These are phyloP conservation scores for Chunga burmeisteri DNA, from an alignment of 2,113 vertebrate genomes.

Conservation along the genomic window DNA sequence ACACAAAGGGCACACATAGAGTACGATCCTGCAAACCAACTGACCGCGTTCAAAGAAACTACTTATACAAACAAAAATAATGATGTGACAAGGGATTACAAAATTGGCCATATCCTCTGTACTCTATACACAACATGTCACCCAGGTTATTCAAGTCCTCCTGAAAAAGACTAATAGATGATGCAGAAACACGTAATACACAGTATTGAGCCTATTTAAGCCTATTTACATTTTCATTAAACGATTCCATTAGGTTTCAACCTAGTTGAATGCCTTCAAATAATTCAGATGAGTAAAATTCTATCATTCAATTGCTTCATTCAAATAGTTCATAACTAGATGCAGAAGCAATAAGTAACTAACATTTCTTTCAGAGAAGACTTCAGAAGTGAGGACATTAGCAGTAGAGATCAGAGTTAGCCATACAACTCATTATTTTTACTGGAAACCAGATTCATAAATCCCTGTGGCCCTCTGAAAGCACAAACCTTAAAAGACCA, in stretches of 20 bases:
- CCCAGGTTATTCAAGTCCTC: background rate
- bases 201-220: background rate
- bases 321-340: background rate
- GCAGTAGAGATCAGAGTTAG: background rate
- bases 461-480: background rate
- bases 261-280: conserved; percentile 37
- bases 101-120: background rate
- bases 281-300: conserved; percentile 24
- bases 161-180: background rate
- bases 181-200: background rate
- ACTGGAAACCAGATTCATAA: conserved; percentile 32
- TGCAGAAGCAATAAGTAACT: background rate
- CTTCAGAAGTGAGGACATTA: background rate
- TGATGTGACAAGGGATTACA: background rate
- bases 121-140: background rate
- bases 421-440: conserved; percentile 31
- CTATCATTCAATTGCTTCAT: conserved; percentile 19
- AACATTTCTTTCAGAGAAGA: background rate
- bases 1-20: background rate
- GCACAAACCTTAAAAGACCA: background rate
- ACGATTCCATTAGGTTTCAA: background rate
- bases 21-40: background rate
- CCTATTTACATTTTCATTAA: conserved; percentile 41
- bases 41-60: background rate
- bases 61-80: background rate